Evolutionary conservation across 2,888 invertebrate species (phyloP).

Genomic region (Nephrotoma appendiculata): DNA sequence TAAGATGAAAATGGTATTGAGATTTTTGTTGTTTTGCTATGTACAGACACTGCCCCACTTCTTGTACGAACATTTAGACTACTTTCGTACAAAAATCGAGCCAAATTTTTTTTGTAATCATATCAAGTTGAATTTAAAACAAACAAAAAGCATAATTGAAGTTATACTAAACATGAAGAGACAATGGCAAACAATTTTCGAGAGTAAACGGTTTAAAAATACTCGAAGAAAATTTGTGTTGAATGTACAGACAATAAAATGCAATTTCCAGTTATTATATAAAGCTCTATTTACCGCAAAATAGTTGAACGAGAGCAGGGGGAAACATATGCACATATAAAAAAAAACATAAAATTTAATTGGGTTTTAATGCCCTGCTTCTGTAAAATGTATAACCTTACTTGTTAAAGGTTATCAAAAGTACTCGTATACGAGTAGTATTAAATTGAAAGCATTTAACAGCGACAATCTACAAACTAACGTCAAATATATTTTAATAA

Average conservation of each 20-base stretch:
- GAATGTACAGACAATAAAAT: neutral
- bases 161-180: neutral
- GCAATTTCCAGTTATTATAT: neutral
- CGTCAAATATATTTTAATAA: neutral
- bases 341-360: neutral
- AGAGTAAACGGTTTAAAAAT: neutral
- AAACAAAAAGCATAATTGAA: neutral
- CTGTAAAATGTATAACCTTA: neutral
- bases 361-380: neutral
- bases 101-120: neutral
- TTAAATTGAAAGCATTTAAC: neutral
- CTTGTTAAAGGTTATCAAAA: neutral
- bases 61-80: neutral
- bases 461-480: neutral
- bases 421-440: neutral
- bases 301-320: neutral
- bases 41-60: neutral
- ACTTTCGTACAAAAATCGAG: neutral
- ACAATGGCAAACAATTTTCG: neutral
- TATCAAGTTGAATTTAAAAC: neutral
- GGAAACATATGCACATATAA: neutral
- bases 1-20: neutral
- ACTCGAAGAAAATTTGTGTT: neutral
- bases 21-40: neutral
- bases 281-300: neutral